Conservation (phyloP, 2,797 vertebrate genomes). For the Amazona ochrocephala region DNA sequence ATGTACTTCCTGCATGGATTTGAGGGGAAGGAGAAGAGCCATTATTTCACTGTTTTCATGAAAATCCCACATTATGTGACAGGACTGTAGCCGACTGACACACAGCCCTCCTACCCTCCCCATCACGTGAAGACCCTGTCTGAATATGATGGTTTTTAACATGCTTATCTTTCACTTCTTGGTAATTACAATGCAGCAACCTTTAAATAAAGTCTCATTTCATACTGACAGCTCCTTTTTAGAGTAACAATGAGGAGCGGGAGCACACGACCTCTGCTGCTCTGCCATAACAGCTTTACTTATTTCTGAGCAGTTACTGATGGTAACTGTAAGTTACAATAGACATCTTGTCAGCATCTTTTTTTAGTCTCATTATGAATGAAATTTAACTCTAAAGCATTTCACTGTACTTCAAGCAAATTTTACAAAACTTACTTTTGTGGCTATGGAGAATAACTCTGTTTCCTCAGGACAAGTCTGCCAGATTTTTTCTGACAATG, state of each 20-base stretch:
- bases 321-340: background rate
- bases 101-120: background rate
- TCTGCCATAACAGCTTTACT: background rate
- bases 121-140: background rate
- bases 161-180: background rate
- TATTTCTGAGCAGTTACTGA: background rate
- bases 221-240: background rate
- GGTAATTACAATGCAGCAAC: background rate
- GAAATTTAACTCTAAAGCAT: background rate
- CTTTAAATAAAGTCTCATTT: background rate
- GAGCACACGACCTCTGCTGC: background rate
- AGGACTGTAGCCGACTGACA: fast-evolving
- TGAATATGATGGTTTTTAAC: background rate
- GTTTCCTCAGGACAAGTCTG: background rate
- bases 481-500: background rate
- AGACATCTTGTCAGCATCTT: background rate
- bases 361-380: background rate
- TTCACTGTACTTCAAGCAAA: background rate
- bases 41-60: background rate
- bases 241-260: background rate
- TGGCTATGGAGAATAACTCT: background rate
- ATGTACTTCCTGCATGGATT: background rate
- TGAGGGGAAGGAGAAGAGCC: background rate
- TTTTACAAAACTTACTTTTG: background rate
- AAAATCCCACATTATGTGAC: background rate